These are phyloP conservation scores for Sciurus vulgaris DNA, from an alignment of 2,797 vertebrate genomes.

Conservation along the genomic window DNA sequence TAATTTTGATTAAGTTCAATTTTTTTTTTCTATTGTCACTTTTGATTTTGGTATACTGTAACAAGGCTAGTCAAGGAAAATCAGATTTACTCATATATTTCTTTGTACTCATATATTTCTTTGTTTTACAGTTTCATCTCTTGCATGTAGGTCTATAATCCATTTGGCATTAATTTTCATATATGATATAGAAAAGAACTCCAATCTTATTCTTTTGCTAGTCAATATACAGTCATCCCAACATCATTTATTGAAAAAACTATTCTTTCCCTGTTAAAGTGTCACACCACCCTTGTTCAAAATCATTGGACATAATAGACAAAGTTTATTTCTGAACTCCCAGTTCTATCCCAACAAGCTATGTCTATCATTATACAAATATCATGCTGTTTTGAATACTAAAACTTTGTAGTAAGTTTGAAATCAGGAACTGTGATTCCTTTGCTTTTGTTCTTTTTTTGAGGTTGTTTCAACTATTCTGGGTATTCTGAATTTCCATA, in stretches of 20 bases:
- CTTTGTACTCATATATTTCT: background rate
- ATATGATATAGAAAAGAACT: background rate
- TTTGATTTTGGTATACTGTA: background rate
- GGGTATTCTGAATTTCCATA: background rate
- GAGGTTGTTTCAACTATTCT: slow-evolving; percentile 16
- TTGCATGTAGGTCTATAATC: background rate
- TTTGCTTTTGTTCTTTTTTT: slow-evolving; percentile 8
- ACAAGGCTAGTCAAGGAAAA: background rate
- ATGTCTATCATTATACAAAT: background rate
- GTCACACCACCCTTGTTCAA: background rate
- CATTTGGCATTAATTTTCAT: slow-evolving; percentile 21
- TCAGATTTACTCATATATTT: background rate
- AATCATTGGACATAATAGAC: background rate
- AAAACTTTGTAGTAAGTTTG: background rate
- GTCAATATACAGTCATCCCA: background rate
- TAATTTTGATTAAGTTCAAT: background rate
- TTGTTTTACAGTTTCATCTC: background rate
- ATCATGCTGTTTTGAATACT: background rate
- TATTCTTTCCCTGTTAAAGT: background rate
- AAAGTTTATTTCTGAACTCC: background rate
- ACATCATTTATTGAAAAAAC: background rate
- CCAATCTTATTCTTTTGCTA: background rate
- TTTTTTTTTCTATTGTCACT: background rate
- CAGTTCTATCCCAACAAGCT: background rate
- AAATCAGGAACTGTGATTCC: background rate